Conservation (phyloP, 2,797 vertebrate genomes). For the Lepidocolaptes lacrymiger region DNA sequence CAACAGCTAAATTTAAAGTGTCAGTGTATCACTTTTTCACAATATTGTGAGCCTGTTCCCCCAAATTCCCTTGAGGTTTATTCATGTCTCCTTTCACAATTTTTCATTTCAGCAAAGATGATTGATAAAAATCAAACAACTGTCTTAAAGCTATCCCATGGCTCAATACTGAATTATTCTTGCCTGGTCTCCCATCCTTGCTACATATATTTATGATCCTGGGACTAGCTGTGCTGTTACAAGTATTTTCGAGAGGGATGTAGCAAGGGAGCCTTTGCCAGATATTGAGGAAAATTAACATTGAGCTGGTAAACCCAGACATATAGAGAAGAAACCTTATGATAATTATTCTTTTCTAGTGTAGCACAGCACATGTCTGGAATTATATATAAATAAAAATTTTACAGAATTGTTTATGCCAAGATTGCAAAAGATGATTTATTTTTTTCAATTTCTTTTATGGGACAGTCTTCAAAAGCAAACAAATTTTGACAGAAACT, state of each 20-base stretch:
- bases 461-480: neutral
- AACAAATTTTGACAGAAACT: neutral
- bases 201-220: neutral
- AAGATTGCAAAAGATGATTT: neutral
- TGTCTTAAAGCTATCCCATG: neutral
- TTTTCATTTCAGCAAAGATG: neutral
- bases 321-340: neutral
- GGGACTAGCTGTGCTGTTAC: neutral
- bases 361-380: neutral
- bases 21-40: neutral
- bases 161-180: neutral
- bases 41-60: neutral
- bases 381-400: neutral
- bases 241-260: neutral
- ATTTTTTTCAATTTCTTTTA: neutral
- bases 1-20: constrained; percentile 1
- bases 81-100: neutral
- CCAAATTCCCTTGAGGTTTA: neutral
- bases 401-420: neutral
- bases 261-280: neutral
- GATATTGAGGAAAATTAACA: neutral
- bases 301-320: neutral
- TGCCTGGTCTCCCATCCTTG: neutral
- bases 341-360: neutral
- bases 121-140: neutral